A percentile compares a stretch with the other conserved stretches of the same genome.
These are phyloP conservation scores for Mirounga angustirostris DNA, from an alignment of 2,113 vertebrate genomes.

Conservation along the genomic window DNA sequence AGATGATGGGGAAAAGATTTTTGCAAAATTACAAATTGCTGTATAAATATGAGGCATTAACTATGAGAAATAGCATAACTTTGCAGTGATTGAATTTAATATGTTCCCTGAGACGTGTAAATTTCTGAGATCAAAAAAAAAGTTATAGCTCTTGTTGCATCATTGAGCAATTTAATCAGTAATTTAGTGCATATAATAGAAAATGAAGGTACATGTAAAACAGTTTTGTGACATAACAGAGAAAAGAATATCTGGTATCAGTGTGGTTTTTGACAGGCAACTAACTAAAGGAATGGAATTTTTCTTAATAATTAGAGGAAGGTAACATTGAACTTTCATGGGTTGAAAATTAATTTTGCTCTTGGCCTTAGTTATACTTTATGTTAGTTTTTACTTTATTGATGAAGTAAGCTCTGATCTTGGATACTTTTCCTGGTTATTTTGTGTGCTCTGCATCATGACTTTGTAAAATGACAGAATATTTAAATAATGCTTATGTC, in stretches of 20 bases:
- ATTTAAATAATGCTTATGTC: not conserved
- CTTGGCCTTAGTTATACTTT: not conserved
- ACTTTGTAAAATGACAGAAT: slow-evolving; percentile 30
- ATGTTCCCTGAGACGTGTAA: slow-evolving; percentile 64
- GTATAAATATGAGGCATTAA: not conserved
- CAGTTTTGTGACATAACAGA: slow-evolving; percentile 74
- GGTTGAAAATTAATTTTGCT: not conserved
- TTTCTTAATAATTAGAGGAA: slow-evolving; percentile 17
- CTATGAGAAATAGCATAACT: not conserved
- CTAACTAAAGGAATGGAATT: slow-evolving; percentile 65
- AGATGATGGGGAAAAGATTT: not conserved
- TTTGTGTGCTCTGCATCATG: not conserved
- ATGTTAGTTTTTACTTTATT: slow-evolving; percentile 2
- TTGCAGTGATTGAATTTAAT: slow-evolving; percentile 40
- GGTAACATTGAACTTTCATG: not conserved
- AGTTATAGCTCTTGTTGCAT: slow-evolving; percentile 53
- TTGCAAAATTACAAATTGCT: slow-evolving; percentile 45
- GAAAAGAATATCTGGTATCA: slow-evolving; percentile 36
- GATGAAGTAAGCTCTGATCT: not conserved
- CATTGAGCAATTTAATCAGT: slow-evolving; percentile 74
- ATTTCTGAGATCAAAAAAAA: slow-evolving; percentile 49
- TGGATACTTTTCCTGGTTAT: not conserved
- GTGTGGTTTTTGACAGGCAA: slow-evolving; percentile 38
- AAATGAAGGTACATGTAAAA: slow-evolving; percentile 74
- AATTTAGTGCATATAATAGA: slow-evolving; percentile 42